Base-by-base conservation (phyloP, 2,113 vertebrate genomes). In the Okapia johnstoni region DNA sequence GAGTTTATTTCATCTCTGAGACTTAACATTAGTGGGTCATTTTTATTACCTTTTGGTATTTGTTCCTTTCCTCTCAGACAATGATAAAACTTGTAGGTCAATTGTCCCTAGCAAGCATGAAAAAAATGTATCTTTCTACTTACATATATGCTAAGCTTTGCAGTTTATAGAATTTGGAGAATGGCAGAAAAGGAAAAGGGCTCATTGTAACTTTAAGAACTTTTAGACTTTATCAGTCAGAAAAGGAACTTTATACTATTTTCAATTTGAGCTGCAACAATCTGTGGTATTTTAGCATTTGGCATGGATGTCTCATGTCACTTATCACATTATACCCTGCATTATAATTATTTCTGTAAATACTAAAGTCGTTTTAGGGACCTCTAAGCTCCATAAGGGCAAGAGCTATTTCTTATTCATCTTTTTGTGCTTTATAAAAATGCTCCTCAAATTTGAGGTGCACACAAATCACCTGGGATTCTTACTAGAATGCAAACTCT, bases 311-410 rank as follows among this genome's bases (percentile, higher is more conserved):
- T 73, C 52, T 95, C 84, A 60, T 85, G 73, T 93, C 90, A 96
- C 63, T 92, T 95, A 93, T 80, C 87, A 84, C 73, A 94, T 93
- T 95, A 88, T 73, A 43, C 57, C 54, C 54, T 46, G 58, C n/a
- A 90, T 85, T 55, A n/a, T 88, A 96, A 94, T 96, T 96, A 98
- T 87, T 93, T 96, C 92, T 96, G 95, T 73, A 97, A 97, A 96
- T 86, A 87, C 80, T 81, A 57, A 84, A 77, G 70, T 89, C 88
- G 26, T 80, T 92, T 95, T 80, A 89, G 66, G 93, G 95, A 94
- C 63, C 93, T 94, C 91, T 83, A 94, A 83, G 60, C 36, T 86
- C 88, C 57, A 86, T 70, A 94, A 88, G 88, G 83, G n/a, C 79
- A 96, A 85, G 63, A 92, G 52, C 48, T 94, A 50, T 94, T 95